Evolutionary conservation across 1,140 invertebrate species (phyloP).

Genomic region (Proales similis): DNA sequence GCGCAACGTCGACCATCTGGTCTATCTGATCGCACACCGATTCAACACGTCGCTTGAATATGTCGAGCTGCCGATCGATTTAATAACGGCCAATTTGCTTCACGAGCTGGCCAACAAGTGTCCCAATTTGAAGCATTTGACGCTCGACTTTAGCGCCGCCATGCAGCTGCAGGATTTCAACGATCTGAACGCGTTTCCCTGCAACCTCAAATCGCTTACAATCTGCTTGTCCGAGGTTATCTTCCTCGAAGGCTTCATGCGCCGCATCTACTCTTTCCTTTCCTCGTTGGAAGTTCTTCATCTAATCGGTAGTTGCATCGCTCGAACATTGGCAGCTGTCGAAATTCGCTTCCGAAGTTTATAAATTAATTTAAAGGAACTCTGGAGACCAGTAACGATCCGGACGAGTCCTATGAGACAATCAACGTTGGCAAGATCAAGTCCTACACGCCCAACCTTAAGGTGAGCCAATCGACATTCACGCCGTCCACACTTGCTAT

Average conservation of each 20-base stretch:
- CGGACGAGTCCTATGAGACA: conserved; percentile 93
- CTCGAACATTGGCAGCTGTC: neutral
- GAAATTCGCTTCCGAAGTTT: neutral
- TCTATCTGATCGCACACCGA: conserved; percentile 60
- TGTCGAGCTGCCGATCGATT: conserved; percentile 91
- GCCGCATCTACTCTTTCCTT: conserved; percentile 98
- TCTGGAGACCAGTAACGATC: conserved; percentile 89
- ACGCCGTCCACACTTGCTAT: no score
- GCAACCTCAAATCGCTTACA: conserved; percentile 90
- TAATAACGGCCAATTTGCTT: conserved; percentile 92
- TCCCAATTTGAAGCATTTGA: conserved; percentile 91
- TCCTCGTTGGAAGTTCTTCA: conserved; percentile 97
- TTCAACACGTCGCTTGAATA: conserved; percentile 54
- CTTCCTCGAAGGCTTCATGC: conserved; percentile 99
- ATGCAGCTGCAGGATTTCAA: conserved; percentile 91
- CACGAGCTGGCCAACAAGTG: conserved; percentile 95
- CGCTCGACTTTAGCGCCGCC: conserved; percentile 92
- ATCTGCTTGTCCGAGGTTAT: conserved; percentile 98
- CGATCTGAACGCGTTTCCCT: conserved; percentile 93
- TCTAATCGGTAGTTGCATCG: conserved; percentile 85
- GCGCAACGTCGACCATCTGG: conserved; percentile 46
- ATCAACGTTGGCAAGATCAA: conserved; percentile 73
- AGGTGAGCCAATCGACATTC: no score
- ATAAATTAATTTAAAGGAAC: conserved; percentile 64
- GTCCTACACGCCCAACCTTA: conserved; percentile 79